phyloP scores from a whole-genome alignment of 2,113 vertebrate genomes.

The Corythoichthys haematopterus region DNA sequence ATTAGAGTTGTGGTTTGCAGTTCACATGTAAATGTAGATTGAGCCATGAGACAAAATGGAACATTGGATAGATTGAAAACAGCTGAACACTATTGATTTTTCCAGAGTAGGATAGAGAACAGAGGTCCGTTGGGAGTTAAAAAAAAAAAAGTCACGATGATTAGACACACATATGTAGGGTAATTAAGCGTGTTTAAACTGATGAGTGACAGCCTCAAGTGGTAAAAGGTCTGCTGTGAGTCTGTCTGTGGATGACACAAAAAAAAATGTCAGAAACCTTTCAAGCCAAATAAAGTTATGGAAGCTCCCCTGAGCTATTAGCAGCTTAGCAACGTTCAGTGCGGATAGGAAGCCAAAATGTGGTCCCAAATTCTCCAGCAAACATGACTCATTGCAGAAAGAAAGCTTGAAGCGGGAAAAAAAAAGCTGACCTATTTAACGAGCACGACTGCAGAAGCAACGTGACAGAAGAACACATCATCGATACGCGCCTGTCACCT shows the following conservation, averaged over 20 bases:
- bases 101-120: conserved; percentile 46
- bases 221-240: neutral
- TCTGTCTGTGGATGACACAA: neutral
- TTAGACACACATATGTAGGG: conserved; percentile 18
- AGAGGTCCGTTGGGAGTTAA: conserved; percentile 23
- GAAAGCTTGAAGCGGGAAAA: conserved; percentile 42
- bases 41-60: conserved; percentile 36
- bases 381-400: conserved; percentile 43
- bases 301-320: conserved; percentile 8
- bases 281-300: conserved; percentile 6
- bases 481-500: conserved; percentile 22
- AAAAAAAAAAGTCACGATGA: conserved; percentile 35
- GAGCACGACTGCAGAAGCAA: conserved; percentile 35
- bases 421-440: conserved; percentile 46
- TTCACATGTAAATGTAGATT: neutral
- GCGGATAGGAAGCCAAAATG: conserved; percentile 30
- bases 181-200: conserved; percentile 33
- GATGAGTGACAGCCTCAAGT: neutral
- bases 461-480: conserved; percentile 26
- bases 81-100: conserved; percentile 53
- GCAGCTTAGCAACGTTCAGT: conserved; percentile 8
- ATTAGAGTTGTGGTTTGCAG: neutral
- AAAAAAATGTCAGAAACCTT: conserved; percentile 24
- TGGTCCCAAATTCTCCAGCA: conserved; percentile 33
- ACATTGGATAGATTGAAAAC: conserved; percentile 41